Evolutionary conservation across 1,140 invertebrate species (phyloP).

Genomic region (Trissolcus basalis): DNA sequence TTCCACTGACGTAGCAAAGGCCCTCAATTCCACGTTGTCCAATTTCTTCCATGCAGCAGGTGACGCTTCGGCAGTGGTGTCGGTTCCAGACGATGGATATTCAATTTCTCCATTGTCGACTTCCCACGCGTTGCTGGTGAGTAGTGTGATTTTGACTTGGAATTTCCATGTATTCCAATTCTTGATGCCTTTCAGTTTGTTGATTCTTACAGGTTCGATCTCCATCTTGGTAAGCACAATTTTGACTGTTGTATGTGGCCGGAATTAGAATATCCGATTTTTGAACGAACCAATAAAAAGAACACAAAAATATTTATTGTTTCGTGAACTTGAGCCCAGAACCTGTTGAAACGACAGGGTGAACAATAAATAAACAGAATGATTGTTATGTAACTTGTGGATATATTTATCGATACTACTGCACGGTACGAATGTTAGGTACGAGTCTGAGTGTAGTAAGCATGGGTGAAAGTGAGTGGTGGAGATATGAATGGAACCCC

Average conservation of each 20-base stretch:
- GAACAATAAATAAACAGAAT: too few relatives aligned
- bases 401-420: too few relatives aligned
- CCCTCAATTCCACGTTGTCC: slow-evolving; percentile 18
- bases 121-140: slow-evolving; percentile 26
- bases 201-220: neutral
- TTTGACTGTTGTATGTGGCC: slow-evolving; percentile 9
- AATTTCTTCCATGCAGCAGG: slow-evolving; percentile 9
- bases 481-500: too few relatives aligned
- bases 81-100: neutral
- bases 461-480: too few relatives aligned
- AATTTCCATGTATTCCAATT: slow-evolving; percentile 52
- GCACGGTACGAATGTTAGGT: too few relatives aligned
- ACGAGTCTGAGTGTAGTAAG: too few relatives aligned
- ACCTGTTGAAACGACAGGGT: slow-evolving; percentile 6
- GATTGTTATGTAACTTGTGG: too few relatives aligned
- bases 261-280: neutral
- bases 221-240: neutral
- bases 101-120: slow-evolving; percentile 9
- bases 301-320: slow-evolving; percentile 18
- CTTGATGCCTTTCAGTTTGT: slow-evolving; percentile 7
- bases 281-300: too few relatives aligned
- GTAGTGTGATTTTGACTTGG: slow-evolving; percentile 33
- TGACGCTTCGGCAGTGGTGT: too few relatives aligned
- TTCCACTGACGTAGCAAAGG: slow-evolving; percentile 12
- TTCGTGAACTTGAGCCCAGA: slow-evolving; percentile 16